These are phyloP conservation scores for Coranthus polyacanthus DNA, from an alignment of 2,797 vertebrate species.

Conservation along the genomic window DNA sequence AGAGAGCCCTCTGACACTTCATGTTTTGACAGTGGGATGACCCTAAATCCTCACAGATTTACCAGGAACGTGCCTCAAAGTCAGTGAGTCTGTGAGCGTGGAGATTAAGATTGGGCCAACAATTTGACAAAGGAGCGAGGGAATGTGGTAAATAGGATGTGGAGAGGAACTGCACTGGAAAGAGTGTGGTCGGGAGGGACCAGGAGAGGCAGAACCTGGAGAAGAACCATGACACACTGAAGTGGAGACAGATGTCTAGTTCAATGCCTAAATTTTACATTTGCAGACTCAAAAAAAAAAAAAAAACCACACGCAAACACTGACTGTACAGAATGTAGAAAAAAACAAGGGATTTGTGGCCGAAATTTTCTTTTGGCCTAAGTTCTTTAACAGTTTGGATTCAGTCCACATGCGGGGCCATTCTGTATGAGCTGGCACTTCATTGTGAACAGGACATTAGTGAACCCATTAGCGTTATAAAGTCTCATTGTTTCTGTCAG, in stretches of 20 bases:
- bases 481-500: slow-evolving; percentile 79
- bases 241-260: slow-evolving; percentile 6
- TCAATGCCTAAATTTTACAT: background rate
- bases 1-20: too few relatives aligned
- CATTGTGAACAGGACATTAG: slow-evolving; percentile 62
- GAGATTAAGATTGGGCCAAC: too few relatives aligned
- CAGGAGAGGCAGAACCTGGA: background rate
- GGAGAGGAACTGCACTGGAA: background rate
- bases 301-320: background rate
- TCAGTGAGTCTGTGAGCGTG: too few relatives aligned
- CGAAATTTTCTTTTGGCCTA: slow-evolving; percentile 1
- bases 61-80: too few relatives aligned
- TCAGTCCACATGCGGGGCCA: slow-evolving; percentile 12
- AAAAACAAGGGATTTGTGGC: slow-evolving; percentile 9
- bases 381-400: slow-evolving; percentile 37
- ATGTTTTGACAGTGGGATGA: too few relatives aligned
- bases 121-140: too few relatives aligned
- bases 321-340: background rate
- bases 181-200: background rate
- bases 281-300: background rate
- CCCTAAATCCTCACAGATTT: too few relatives aligned
- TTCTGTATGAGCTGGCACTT: slow-evolving; percentile 33
- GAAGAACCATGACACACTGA: background rate
- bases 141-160: too few relatives aligned
- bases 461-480: slow-evolving; percentile 70